A percentile compares a stretch with the other conserved stretches of the same genome.
Evolutionary conservation across 1,140 invertebrate genomes (phyloP).

Genomic region (Cyrtorhinus lividipennis): DNA sequence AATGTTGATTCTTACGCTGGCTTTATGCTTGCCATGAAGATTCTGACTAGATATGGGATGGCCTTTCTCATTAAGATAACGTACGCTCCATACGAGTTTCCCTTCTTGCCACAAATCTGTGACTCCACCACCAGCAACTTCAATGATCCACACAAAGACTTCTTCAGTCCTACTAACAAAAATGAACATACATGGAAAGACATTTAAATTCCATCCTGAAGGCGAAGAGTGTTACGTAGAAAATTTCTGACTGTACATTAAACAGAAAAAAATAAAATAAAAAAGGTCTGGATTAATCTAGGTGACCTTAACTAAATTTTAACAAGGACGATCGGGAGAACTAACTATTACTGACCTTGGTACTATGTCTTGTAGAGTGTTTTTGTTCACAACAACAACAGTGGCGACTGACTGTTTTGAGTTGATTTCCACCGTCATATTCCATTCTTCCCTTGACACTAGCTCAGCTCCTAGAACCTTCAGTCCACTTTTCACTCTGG

Average conservation of each 20-base stretch:
- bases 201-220: too few relatives aligned
- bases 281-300: too few relatives aligned
- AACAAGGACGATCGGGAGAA: too few relatives aligned
- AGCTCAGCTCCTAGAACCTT: constrained; percentile 65
- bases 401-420: constrained; percentile 68
- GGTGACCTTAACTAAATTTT: too few relatives aligned
- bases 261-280: too few relatives aligned
- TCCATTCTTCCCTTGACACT: constrained; percentile 57
- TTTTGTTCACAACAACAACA: constrained; percentile 64
- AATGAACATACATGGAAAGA: neutral
- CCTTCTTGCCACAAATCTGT: constrained; percentile 63
- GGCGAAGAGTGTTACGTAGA: too few relatives aligned
- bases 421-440: constrained; percentile 65
- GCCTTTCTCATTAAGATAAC: constrained; percentile 47
- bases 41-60: constrained; percentile 28
- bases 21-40: constrained; percentile 34
- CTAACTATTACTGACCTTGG: constrained; percentile 17
- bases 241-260: too few relatives aligned
- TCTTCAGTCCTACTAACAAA: constrained; percentile 47
- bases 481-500: constrained; percentile 70
- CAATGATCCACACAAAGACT: constrained; percentile 77
- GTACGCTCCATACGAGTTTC: constrained; percentile 62
- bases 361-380: constrained; percentile 30
- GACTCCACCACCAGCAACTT: constrained; percentile 64
- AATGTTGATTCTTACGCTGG: constrained; percentile 70